These are phyloP conservation scores for Ephydatia muelleri DNA, from an alignment of 37 sponge, comb jelly and placozoan genomes.

Conservation along the genomic window DNA sequence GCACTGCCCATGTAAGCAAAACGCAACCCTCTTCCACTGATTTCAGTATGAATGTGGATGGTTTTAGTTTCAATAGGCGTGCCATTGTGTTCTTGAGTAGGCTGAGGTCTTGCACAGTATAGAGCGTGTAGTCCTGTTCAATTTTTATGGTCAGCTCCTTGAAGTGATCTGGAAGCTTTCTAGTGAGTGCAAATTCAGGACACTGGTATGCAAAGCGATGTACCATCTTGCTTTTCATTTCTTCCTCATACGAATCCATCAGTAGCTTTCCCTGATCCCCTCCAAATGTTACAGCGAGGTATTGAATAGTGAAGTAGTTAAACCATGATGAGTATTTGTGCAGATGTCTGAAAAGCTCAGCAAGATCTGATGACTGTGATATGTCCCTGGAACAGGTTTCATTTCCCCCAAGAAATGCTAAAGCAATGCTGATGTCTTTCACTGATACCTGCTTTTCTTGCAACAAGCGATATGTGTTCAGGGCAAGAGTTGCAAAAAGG, in stretches of 20 bases:
- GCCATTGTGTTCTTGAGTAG: constrained; percentile 13
- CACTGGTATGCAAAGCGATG: constrained; percentile 29
- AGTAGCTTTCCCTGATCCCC: constrained; percentile 16
- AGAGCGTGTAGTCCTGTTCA: constrained; percentile 25
- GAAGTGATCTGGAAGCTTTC: constrained; percentile 21
- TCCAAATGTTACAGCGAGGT: constrained; percentile 23
- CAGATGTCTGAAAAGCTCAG: constrained; percentile 13
- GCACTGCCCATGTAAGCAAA: neutral
- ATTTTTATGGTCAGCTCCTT: constrained; percentile 24
- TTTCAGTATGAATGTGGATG: constrained; percentile 17
- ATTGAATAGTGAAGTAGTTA: constrained; percentile 32
- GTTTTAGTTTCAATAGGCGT: constrained; percentile 13
- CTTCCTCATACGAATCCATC: constrained; percentile 15
- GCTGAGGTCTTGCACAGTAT: constrained; percentile 19
- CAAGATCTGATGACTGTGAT: constrained; percentile 7
- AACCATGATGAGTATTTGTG: constrained; percentile 49
- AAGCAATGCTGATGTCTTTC: constrained; percentile 18
- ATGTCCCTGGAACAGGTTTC: neutral
- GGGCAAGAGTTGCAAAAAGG: constrained; percentile 19
- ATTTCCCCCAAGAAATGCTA: constrained; percentile 16
- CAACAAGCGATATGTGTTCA: constrained; percentile 24
- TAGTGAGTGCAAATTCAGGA: constrained; percentile 27
- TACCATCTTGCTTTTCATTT: constrained; percentile 1
- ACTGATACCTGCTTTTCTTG: constrained; percentile 5
- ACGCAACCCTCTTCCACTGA: constrained; percentile 53